Conservation (phyloP, 2,113 vertebrate genomes). For the Heterotilapia buettikoferi region DNA sequence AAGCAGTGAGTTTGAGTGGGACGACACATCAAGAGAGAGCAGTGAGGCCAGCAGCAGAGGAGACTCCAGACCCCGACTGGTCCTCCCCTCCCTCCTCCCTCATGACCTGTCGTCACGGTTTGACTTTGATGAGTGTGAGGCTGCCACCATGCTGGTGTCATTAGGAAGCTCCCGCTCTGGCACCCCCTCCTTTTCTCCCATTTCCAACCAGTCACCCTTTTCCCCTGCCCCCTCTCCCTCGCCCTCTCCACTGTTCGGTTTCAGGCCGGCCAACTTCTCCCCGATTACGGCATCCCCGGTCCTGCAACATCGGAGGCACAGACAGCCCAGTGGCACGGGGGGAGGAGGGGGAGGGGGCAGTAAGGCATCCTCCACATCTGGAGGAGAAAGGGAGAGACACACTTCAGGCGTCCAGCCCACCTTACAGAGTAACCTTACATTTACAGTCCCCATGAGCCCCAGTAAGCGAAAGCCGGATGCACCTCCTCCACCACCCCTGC, state of each 20-base stretch:
- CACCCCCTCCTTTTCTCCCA: constrained; percentile 85
- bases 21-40: constrained; percentile 83
- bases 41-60: constrained; percentile 82
- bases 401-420: constrained; percentile 77
- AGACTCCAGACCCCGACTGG: constrained; percentile 79
- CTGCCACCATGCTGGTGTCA: constrained; percentile 89
- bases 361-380: constrained; percentile 53
- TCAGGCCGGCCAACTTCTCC: constrained; percentile 87
- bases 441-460: constrained; percentile 88
- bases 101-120: constrained; percentile 83
- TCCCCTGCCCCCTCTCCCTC: constrained; percentile 87
- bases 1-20: constrained; percentile 88
- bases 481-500: constrained; percentile 47
- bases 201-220: constrained; percentile 89
- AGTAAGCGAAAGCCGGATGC: constrained; percentile 79
- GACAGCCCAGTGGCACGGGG: constrained; percentile 78
- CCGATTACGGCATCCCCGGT: constrained; percentile 83
- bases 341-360: constrained; percentile 68
- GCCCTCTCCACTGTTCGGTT: constrained; percentile 85
- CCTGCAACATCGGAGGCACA: constrained; percentile 69
- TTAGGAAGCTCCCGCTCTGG: constrained; percentile 86
- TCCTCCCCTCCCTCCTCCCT: constrained; percentile 66
- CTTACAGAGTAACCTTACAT: constrained; percentile 84
- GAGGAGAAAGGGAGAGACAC: constrained; percentile 79
- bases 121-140: constrained; percentile 90